Conservation (phyloP, 2,888 invertebrate species). For the Ariolimax columbianus region DNA sequence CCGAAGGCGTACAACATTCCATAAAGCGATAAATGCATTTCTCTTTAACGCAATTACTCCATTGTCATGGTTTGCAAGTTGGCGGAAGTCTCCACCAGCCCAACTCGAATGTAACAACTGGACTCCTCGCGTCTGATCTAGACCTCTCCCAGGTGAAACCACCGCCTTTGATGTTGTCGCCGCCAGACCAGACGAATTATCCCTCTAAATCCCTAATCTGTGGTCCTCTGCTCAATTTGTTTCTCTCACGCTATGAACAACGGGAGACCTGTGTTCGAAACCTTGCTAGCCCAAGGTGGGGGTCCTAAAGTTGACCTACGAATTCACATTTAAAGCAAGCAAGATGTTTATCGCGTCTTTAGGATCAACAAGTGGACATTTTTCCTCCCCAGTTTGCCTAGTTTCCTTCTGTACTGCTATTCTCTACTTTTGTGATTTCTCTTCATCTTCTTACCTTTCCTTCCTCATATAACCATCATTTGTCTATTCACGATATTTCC, state of each 20-base stretch:
- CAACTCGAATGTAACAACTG: background rate
- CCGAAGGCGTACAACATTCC: background rate
- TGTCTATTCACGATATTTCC: too few species aligned
- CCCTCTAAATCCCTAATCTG: constrained; percentile 41
- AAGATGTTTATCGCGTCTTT: background rate
- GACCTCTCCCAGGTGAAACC: background rate
- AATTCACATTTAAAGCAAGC: background rate
- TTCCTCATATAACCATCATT: background rate
- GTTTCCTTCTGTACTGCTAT: background rate
- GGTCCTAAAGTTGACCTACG: constrained; percentile 4
- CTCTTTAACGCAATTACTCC: background rate
- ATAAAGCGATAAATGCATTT: background rate
- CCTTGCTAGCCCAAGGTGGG: constrained; percentile 15
- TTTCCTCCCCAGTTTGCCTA: background rate
- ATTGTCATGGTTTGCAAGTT: background rate
- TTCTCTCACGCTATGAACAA: constrained; percentile 43
- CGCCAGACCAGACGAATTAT: background rate
- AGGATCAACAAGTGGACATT: constrained; percentile 11
- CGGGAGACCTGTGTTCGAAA: constrained; percentile 26
- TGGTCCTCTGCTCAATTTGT: constrained; percentile 26
- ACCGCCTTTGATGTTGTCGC: constrained; percentile 21
- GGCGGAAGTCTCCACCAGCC: background rate
- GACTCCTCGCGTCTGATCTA: background rate
- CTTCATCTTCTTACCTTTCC: background rate
- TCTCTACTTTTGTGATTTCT: background rate